Conservation (phyloP, 2,888 invertebrate genomes). For the Eupithecia exiguata region DNA sequence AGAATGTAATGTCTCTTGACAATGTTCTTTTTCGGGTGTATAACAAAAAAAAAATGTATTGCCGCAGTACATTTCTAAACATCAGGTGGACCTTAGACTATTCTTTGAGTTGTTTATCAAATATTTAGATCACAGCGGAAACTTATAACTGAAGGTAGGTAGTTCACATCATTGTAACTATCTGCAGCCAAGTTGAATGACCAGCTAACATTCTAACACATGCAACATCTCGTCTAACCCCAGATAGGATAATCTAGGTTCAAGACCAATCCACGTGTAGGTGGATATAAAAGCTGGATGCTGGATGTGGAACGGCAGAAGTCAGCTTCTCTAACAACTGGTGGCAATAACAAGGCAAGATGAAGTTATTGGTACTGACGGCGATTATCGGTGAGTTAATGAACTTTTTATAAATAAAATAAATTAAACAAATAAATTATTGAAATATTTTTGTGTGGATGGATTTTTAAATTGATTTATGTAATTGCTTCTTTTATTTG, state of each 20-base stretch:
- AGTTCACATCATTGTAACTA: background rate
- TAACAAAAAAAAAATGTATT: no score
- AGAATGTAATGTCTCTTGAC: no score
- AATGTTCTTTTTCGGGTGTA: no score
- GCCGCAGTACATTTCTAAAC: background rate
- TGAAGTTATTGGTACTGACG: conserved; percentile 74
- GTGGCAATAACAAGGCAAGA: conserved; percentile 48
- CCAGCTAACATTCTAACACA: conserved; percentile 17
- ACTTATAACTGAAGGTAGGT: background rate
- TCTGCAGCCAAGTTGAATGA: conserved; percentile 1
- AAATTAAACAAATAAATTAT: background rate
- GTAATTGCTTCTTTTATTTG: background rate
- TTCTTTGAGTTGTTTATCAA: background rate
- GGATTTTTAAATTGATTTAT: background rate
- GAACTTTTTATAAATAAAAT: background rate
- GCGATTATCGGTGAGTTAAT: conserved; percentile 71
- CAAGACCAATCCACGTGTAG: conserved; percentile 57
- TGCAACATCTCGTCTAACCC: conserved; percentile 38
- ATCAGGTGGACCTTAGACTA: background rate
- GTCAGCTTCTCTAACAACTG: conserved; percentile 63
- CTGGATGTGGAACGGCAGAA: conserved; percentile 53
- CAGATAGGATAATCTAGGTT: conserved; percentile 39
- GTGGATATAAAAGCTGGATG: conserved; percentile 63
- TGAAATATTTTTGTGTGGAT: background rate
- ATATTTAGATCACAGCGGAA: background rate